Evolutionary conservation across 1,140 invertebrate species (phyloP).

Genomic region (Asobara japonica): DNA sequence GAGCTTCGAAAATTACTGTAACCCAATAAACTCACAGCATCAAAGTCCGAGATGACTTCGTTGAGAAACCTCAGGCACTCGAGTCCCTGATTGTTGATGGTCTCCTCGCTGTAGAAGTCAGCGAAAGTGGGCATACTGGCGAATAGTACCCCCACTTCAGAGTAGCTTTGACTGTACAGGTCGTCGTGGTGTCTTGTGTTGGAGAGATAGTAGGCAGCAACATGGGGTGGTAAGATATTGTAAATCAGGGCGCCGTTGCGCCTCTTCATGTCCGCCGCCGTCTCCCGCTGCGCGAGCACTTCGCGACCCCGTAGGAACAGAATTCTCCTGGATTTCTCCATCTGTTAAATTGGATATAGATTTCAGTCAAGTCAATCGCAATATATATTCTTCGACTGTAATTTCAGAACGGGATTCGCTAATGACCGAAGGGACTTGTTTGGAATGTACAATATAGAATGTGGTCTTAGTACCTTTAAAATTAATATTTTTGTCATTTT

Average conservation of each 20-base stretch:
- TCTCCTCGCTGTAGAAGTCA: constrained; percentile 96
- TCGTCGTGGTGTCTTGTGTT: constrained; percentile 85
- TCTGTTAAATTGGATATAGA: constrained; percentile 63
- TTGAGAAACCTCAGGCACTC: constrained; percentile 96
- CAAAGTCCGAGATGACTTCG: constrained; percentile 98
- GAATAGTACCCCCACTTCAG: constrained; percentile 91
- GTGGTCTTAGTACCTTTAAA: too few relatives aligned
- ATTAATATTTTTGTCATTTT: too few relatives aligned
- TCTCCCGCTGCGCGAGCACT: constrained; percentile 83
- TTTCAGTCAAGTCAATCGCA: background rate
- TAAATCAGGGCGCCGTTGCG: constrained; percentile 91
- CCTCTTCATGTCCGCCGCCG: constrained; percentile 84
- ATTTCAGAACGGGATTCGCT: too few relatives aligned
- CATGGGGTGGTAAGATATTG: constrained; percentile 88
- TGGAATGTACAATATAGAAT: too few relatives aligned
- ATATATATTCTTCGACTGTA: too few relatives aligned
- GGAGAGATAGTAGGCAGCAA: constrained; percentile 90
- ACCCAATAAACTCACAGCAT: constrained; percentile 78
- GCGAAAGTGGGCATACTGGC: constrained; percentile 94
- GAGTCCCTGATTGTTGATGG: constrained; percentile 94
- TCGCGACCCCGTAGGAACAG: constrained; percentile 80
- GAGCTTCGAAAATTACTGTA: too few relatives aligned
- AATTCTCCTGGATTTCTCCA: constrained; percentile 80
- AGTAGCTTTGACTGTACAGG: constrained; percentile 92
- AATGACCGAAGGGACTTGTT: too few relatives aligned